Evolutionary conservation across 2,113 vertebrate genomes (phyloP).

Genomic region (Quiscalus mexicanus): DNA sequence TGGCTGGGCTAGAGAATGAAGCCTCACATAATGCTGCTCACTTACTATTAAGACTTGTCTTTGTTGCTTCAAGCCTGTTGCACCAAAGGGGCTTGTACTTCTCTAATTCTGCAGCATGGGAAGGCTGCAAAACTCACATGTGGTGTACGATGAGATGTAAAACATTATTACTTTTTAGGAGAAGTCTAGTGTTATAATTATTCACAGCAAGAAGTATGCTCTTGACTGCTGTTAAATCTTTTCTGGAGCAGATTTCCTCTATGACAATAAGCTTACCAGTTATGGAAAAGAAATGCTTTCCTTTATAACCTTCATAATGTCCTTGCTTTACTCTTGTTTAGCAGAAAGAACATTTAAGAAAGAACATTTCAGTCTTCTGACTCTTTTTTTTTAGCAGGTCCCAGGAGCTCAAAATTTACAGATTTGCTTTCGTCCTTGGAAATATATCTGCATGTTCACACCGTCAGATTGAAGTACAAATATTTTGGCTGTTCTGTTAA

Average conservation of each 20-base stretch:
- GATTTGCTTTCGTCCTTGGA: not conserved
- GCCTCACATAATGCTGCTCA: not conserved
- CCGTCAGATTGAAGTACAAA: constrained; percentile 1
- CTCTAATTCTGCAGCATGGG: not conserved
- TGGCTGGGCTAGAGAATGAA: not conserved
- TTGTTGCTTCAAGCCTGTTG: not conserved
- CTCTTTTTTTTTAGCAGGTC: not conserved
- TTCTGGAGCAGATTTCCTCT: not conserved
- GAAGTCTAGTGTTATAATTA: not conserved
- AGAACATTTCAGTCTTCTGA: not conserved
- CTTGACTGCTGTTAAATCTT: not conserved
- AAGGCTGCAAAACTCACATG: not conserved
- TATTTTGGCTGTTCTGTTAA: constrained; percentile 16
- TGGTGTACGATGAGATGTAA: accelerated
- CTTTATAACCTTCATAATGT: not conserved
- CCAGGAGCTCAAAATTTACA: not conserved
- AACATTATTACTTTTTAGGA: not conserved
- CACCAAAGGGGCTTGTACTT: not conserved
- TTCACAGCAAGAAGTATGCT: not conserved
- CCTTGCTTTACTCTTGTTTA: not conserved
- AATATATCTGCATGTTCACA: not conserved
- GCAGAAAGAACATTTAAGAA: not conserved
- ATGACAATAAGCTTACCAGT: not conserved
- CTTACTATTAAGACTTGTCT: not conserved
- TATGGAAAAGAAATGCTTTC: not conserved